A percentile compares a stretch with the other conserved stretches of the same genome.
phyloP scores from a whole-genome alignment of 2,888 invertebrate genomes.

The Hylaea fasciaria region DNA sequence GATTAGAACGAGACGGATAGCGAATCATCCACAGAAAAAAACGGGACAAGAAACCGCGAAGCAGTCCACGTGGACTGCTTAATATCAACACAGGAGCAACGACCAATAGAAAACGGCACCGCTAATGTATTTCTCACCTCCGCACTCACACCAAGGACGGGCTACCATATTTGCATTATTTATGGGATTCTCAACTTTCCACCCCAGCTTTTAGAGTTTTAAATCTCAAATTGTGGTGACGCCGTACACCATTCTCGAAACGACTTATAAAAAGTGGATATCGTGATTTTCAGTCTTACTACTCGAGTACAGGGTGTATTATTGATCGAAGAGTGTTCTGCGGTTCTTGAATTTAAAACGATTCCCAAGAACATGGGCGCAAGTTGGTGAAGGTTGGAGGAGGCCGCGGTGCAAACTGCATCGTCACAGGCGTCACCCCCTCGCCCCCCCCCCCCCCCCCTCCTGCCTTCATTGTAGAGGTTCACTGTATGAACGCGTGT shows the following conservation, averaged over 20 bases:
- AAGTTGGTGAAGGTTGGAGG: constrained; percentile 83
- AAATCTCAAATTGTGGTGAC: constrained; percentile 60
- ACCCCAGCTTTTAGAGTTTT: constrained; percentile 60
- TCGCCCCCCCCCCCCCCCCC: constrained; percentile 56
- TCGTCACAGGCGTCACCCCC: constrained; percentile 71
- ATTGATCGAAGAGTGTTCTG: constrained; percentile 67
- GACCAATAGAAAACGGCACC: constrained; percentile 85
- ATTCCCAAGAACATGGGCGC: constrained; percentile 84
- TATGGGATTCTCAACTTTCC: constrained; percentile 72
- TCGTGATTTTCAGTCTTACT: constrained; percentile 65
- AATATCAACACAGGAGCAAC: constrained; percentile 84
- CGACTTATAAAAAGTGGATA: constrained; percentile 65
- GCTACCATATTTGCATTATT: constrained; percentile 71
- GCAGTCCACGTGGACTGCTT: constrained; percentile 84
- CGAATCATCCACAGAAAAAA: constrained; percentile 78
- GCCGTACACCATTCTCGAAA: constrained; percentile 68
- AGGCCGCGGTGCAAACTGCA: constrained; percentile 84
- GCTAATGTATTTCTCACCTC: constrained; percentile 86
- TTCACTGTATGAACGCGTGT: constrained; percentile 63
- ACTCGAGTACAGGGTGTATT: constrained; percentile 59
- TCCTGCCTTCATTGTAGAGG: constrained; percentile 71
- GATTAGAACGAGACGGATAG: constrained; percentile 83
- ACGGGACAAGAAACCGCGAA: constrained; percentile 81
- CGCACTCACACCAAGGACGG: constrained; percentile 82
- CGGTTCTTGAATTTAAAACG: constrained; percentile 84